Conservation (phyloP, 1,140 invertebrate genomes). For the Neuroterus valhalla region DNA sequence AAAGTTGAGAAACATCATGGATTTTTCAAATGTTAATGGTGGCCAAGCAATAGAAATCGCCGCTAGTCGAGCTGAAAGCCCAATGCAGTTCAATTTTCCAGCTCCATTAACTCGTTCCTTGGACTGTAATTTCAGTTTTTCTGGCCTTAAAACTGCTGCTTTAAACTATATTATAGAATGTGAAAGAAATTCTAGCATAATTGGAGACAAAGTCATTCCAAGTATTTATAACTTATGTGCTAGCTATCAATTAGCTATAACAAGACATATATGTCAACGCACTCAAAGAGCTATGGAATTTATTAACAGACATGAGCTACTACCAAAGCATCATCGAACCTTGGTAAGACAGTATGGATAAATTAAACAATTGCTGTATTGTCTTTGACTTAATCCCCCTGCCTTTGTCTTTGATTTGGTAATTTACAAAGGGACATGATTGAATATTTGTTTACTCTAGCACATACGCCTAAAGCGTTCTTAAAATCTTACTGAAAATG, state of each 20-base stretch:
- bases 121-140: slow-evolving; percentile 91
- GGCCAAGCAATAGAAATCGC: slow-evolving; percentile 90
- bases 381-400: too few relatives aligned
- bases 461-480: too few relatives aligned
- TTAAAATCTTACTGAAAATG: too few relatives aligned
- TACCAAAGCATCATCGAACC: slow-evolving; percentile 76
- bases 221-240: slow-evolving; percentile 91
- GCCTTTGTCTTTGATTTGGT: too few relatives aligned
- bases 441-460: too few relatives aligned
- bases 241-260: slow-evolving; percentile 84
- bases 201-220: slow-evolving; percentile 84
- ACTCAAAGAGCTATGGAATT: slow-evolving; percentile 89
- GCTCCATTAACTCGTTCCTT: slow-evolving; percentile 77
- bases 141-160: slow-evolving; percentile 81
- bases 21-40: slow-evolving; percentile 84
- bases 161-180: slow-evolving; percentile 75
- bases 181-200: slow-evolving; percentile 78
- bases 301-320: slow-evolving; percentile 78
- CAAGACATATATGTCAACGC: slow-evolving; percentile 87
- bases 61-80: slow-evolving; percentile 81
- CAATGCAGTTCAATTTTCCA: slow-evolving; percentile 81
- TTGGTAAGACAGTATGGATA: slow-evolving; percentile 74
- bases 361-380: not conserved
- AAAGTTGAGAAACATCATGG: slow-evolving; percentile 87
- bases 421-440: too few relatives aligned